A percentile compares a stretch with the other conserved stretches of the same genome.
Evolutionary conservation across 2,888 invertebrate species (phyloP).

Genomic region (Frankliniella intonsa): DNA sequence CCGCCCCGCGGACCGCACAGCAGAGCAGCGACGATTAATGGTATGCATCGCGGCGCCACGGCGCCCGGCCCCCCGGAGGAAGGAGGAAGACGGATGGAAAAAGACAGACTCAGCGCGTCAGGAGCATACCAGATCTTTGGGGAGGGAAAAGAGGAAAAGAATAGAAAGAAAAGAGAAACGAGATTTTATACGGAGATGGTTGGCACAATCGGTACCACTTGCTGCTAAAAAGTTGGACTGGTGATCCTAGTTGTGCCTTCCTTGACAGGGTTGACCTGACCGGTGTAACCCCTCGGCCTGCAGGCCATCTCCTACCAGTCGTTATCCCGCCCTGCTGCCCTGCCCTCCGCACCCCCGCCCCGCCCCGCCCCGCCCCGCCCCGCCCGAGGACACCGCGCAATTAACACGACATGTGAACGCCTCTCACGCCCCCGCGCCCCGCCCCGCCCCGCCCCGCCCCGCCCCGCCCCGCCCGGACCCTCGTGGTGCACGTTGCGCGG

Average conservation of each 20-base stretch:
- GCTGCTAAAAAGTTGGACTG: too few species aligned
- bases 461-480: not conserved
- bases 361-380: not conserved
- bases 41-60: too few species aligned
- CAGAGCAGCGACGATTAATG: not conserved
- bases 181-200: too few species aligned
- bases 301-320: not conserved
- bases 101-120: too few species aligned
- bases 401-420: slow-evolving; percentile 1
- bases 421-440: not conserved
- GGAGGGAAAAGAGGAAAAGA: too few species aligned
- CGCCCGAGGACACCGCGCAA: slow-evolving; percentile 6
- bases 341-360: not conserved
- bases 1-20: not conserved
- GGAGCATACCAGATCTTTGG: too few species aligned
- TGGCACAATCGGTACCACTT: too few species aligned
- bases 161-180: too few species aligned
- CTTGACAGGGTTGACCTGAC: too few species aligned
- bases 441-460: not conserved
- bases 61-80: too few species aligned
- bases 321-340: not conserved
- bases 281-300: not conserved
- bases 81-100: not conserved
- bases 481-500: not conserved
- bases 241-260: too few species aligned